Evolutionary conservation across 2,113 vertebrate species (phyloP).

Genomic region (Limanda limanda): DNA sequence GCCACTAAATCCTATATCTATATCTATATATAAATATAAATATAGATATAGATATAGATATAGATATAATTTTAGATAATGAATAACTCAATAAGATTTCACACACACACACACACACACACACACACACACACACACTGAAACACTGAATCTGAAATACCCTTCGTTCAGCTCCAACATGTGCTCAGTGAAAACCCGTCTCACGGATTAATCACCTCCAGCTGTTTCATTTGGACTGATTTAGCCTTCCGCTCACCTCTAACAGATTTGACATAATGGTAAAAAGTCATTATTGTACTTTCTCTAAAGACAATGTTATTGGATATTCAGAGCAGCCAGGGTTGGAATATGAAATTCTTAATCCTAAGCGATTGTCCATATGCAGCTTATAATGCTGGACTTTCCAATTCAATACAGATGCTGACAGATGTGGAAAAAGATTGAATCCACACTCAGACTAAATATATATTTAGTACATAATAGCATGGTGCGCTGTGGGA

Average conservation of each 20-base stretch:
- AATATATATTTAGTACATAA: conserved; percentile 40
- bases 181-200: conserved; percentile 14
- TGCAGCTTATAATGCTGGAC: conserved; percentile 29
- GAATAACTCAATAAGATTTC: too few relatives aligned
- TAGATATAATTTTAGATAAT: too few relatives aligned
- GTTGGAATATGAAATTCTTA: conserved; percentile 52
- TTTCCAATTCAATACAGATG: conserved; percentile 26
- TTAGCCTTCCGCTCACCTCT: conserved; percentile 33
- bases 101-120: too few relatives aligned
- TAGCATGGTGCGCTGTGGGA: neutral
- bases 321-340: conserved; percentile 18
- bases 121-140: too few relatives aligned
- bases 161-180: conserved; percentile 7
- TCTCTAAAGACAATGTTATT: conserved; percentile 30
- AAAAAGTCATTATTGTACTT: conserved; percentile 33
- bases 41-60: too few relatives aligned
- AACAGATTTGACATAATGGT: conserved; percentile 28
- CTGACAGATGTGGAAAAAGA: conserved; percentile 45
- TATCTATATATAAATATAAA: too few relatives aligned
- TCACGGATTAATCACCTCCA: conserved; percentile 15
- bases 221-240: conserved; percentile 33
- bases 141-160: neutral
- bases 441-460: conserved; percentile 24
- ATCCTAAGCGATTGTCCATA: conserved; percentile 48
- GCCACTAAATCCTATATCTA: too few relatives aligned